Evolutionary conservation across 2,113 vertebrate genomes (phyloP).

Genomic region (Vanacampus margaritifer): DNA sequence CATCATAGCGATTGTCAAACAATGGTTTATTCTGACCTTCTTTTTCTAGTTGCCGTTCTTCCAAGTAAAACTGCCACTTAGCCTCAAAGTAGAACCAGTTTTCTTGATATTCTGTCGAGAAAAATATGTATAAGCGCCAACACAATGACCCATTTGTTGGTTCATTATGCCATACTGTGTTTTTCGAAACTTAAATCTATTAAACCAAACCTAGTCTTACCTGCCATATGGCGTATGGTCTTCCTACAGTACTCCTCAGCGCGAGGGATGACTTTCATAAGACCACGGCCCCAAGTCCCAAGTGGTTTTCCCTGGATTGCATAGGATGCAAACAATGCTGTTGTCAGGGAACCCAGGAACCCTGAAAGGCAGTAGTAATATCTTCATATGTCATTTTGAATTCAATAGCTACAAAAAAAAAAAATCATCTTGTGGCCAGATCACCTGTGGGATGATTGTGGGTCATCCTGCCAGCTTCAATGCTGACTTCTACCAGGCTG

Average conservation of each 20-base stretch:
- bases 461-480: slow-evolving; percentile 92
- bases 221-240: slow-evolving; percentile 94
- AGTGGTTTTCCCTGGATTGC: slow-evolving; percentile 87
- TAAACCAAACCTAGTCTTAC: slow-evolving; percentile 56
- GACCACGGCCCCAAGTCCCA: slow-evolving; percentile 87
- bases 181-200: background rate
- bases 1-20: slow-evolving; percentile 80
- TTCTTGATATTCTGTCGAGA: slow-evolving; percentile 86
- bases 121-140: background rate
- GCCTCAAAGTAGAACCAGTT: slow-evolving; percentile 98
- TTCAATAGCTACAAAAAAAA: background rate
- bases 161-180: background rate
- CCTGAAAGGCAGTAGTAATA: slow-evolving; percentile 66
- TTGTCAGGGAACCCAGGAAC: slow-evolving; percentile 89
- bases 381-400: slow-evolving; percentile 1
- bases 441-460: slow-evolving; percentile 97
- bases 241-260: slow-evolving; percentile 92
- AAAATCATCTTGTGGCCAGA: background rate
- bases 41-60: slow-evolving; percentile 84
- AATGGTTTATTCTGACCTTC: slow-evolving; percentile 78
- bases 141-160: background rate
- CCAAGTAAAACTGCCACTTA: slow-evolving; percentile 97
- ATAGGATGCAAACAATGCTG: slow-evolving; percentile 87
- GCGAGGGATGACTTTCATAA: slow-evolving; percentile 82
- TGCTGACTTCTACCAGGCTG: slow-evolving; percentile 89